Evolutionary conservation across 2,888 invertebrate genomes (phyloP).

Genomic region (Drosophila anomelani): DNA sequence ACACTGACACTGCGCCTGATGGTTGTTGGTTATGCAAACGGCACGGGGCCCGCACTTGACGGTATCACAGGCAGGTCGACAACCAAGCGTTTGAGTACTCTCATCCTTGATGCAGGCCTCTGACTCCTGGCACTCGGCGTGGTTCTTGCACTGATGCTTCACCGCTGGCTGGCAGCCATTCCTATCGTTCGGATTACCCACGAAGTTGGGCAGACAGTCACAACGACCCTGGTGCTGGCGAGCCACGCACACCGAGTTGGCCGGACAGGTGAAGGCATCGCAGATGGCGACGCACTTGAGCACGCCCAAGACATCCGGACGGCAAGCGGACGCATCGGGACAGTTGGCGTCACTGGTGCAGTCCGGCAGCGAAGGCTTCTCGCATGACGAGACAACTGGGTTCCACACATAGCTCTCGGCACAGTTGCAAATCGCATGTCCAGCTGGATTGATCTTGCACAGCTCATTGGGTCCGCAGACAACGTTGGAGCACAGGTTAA

Average conservation of each 20-base stretch:
- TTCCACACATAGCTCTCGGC: conserved; percentile 92
- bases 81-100: conserved; percentile 87
- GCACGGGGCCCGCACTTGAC: conserved; percentile 93
- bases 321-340: conserved; percentile 89
- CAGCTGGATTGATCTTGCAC: conserved; percentile 89
- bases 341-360: conserved; percentile 91
- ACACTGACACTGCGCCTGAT: conserved; percentile 95
- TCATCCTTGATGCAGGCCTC: conserved; percentile 90
- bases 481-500: conserved; percentile 91
- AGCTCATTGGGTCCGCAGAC: conserved; percentile 93
- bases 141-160: conserved; percentile 91
- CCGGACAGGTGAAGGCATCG: conserved; percentile 92
- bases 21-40: conserved; percentile 94
- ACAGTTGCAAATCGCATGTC: conserved; percentile 92
- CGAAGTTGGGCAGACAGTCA: conserved; percentile 92
- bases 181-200: conserved; percentile 95
- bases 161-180: conserved; percentile 91
- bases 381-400: conserved; percentile 91
- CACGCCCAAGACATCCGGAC: conserved; percentile 93
- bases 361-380: conserved; percentile 94
- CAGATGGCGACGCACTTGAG: conserved; percentile 93
- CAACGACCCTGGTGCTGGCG: conserved; percentile 91
- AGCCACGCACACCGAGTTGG: conserved; percentile 92
- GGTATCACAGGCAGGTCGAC: conserved; percentile 91
- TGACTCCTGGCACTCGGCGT: conserved; percentile 93